Evolutionary conservation across 2,888 invertebrate species (phyloP).

Genomic region (Aquatica leii): DNA sequence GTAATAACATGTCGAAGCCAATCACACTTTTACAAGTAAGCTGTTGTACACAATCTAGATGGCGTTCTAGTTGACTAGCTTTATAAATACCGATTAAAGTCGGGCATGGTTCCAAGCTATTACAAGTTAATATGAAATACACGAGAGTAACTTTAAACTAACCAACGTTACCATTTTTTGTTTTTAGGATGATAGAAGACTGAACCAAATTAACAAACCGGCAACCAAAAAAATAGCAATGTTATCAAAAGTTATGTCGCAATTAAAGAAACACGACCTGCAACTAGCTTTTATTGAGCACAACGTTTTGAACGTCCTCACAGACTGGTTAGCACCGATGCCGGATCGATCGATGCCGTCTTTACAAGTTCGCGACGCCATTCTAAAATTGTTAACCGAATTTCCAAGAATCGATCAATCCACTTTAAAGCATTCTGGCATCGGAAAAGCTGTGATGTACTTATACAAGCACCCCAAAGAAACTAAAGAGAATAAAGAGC

Average conservation of each 20-base stretch:
- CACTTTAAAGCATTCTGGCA: slow-evolving; percentile 93
- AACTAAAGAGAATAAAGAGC: slow-evolving; percentile 89
- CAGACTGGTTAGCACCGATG: slow-evolving; percentile 98
- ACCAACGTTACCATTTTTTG: slow-evolving; percentile 1
- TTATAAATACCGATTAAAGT: no score
- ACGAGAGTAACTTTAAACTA: no score
- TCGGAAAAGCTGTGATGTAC: slow-evolving; percentile 99
- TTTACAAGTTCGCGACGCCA: slow-evolving; percentile 87
- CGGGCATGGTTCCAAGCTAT: no score
- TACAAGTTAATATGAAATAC: no score
- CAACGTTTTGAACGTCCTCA: slow-evolving; percentile 87
- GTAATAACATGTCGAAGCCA: no score
- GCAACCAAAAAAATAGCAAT: slow-evolving; percentile 93
- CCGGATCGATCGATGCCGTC: slow-evolving; percentile 97
- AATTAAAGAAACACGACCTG: slow-evolving; percentile 93
- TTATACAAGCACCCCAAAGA: slow-evolving; percentile 98
- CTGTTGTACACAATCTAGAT: no score
- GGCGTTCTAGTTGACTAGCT: no score
- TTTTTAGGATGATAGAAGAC: slow-evolving; percentile 79
- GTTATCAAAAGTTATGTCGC: slow-evolving; percentile 87
- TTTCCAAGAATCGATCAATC: slow-evolving; percentile 90
- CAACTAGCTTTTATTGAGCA: slow-evolving; percentile 96
- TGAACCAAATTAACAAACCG: slow-evolving; percentile 84
- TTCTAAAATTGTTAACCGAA: slow-evolving; percentile 83
- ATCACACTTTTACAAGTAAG: no score